Evolutionary conservation across 1,140 invertebrate species (phyloP).

Genomic region (Meloidogyne floridensis): DNA sequence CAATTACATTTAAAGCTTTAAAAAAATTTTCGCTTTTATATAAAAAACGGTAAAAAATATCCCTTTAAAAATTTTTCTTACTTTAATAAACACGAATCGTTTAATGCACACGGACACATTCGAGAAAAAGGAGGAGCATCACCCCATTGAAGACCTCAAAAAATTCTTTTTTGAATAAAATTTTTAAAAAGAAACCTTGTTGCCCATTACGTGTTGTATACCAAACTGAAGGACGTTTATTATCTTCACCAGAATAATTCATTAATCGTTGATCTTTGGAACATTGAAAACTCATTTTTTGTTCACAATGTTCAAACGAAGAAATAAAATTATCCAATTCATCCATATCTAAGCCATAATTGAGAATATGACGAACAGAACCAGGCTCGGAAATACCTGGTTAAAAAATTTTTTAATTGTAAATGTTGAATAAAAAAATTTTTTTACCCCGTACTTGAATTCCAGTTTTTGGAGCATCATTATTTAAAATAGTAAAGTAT

Average conservation of each 20-base stretch:
- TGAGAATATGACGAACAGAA: slow-evolving; percentile 49
- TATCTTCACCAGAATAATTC: slow-evolving; percentile 55
- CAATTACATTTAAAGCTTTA: slow-evolving; percentile 56
- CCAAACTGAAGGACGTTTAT: slow-evolving; percentile 59
- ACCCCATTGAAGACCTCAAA: slow-evolving; percentile 56
- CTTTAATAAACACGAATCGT: slow-evolving; percentile 57
- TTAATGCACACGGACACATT: slow-evolving; percentile 64
- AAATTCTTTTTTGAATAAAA: background rate
- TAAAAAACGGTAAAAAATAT: too few species aligned
- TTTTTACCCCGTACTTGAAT: slow-evolving; percentile 21
- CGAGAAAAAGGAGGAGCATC: slow-evolving; percentile 61
- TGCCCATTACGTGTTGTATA: slow-evolving; percentile 64
- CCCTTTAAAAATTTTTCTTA: slow-evolving; percentile 9
- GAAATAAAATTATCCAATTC: slow-evolving; percentile 57
- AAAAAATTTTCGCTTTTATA: too few species aligned
- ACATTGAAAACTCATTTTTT: slow-evolving; percentile 61
- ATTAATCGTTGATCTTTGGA: slow-evolving; percentile 57
- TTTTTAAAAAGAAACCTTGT: slow-evolving; percentile 38
- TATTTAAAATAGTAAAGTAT: slow-evolving; percentile 5
- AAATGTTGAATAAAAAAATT: background rate
- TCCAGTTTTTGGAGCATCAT: slow-evolving; percentile 11
- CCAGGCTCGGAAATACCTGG: slow-evolving; percentile 60
- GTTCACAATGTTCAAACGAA: slow-evolving; percentile 55
- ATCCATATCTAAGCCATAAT: slow-evolving; percentile 41
- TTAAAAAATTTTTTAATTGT: slow-evolving; percentile 40